Base-by-base conservation (phyloP, 2,888 invertebrate species). In the Operophtera brumata region DNA sequence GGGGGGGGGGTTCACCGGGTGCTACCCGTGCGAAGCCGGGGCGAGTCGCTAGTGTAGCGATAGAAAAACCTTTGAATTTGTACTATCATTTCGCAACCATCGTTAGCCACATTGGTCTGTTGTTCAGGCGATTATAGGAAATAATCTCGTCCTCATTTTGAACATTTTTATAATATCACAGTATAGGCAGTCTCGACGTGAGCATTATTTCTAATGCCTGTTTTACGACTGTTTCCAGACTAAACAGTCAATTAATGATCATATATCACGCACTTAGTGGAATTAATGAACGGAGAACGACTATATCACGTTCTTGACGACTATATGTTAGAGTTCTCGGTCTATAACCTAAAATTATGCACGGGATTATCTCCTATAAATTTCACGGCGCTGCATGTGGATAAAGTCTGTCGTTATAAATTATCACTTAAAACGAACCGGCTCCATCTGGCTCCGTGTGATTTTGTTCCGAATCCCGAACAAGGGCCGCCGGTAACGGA, bases 301-400 rank as follows among this genome's bases (percentile, higher is more conserved):
- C 39, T 26, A 41, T 37, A 8, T 20, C 44, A 55, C 55, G 54
- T 50, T 57, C 48, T 53, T 57, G 47, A 57, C 51, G 20, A 20
- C 20, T 20, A 4, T 20, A 20, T 20, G 20, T 20, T 20, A 20
- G 20, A 20, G 2, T 20, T 20, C 52, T 52, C 49, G 39, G 28
- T 43, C 48, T 37, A n/a, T n/a, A 42, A 59, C 55, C 42, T 47
- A 62, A 66, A 67, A 69, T 70, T 68, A 75, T 69, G 67, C 67
- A 50, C 13, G 48, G 66, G 67, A 73, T 75, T 71, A 73, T 71
- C 66, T 66, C 66, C 66, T 71, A 70, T 76, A 73, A 71, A 71
- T 76, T 71, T 64, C 67, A 66, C 65, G 64, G 62, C 60, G 64
- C 66, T 64, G 67, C 72, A 70, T 69, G 63, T 75, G 75, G 72